Base-by-base conservation (phyloP, 23 tunicate genomes). In the Halocynthia roretzi region DNA sequence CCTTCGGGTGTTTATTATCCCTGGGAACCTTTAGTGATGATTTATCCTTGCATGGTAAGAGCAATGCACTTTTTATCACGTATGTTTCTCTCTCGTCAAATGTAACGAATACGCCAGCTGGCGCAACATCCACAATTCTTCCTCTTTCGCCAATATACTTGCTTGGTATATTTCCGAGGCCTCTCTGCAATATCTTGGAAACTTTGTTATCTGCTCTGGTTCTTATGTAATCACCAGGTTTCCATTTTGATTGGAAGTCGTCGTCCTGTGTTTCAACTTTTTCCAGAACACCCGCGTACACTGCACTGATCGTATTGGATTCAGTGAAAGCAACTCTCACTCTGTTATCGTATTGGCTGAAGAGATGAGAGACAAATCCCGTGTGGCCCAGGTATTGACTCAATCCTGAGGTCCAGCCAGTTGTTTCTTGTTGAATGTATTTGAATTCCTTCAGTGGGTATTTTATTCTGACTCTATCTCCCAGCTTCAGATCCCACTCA, bases 401-500 rank as follows among this genome's bases (percentile, higher is more conserved):
- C 10, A 74, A 62, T 44, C 78, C 22, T 14, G 62, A 12, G 5
- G 55, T 74, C 78, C 78, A 74, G 14, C 78, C 63, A 8, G 56
- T 8, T 11, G 63, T 74, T 52, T 48, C 6, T 22, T n/a, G 2
- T 48, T 74, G 78, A 15, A 74, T 74, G 9, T 44, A 50, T 54
- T 54, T 53, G 56, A 74, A 74, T 22, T 74, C 78, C 12, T 62
- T 22, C 63, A 54, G 19, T 8, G 61, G 17, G 31, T 74, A 74
- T 10, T 56, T 54, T 8, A 74, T 74, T 74, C 56, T 74, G n/a
- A 74, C 78, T 8, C 78, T 44, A 54, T 74, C 78, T 20, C 78
- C 78, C 11, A 74, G 65, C 17, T 54, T 10, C 10, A 74, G 56
- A 74, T 74, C 78, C 78, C 78, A 74, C 5, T 12, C 19, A 14